These are phyloP conservation scores for Pyrocoelia pectoralis DNA, from an alignment of 2,888 invertebrate species.

Conservation along the genomic window DNA sequence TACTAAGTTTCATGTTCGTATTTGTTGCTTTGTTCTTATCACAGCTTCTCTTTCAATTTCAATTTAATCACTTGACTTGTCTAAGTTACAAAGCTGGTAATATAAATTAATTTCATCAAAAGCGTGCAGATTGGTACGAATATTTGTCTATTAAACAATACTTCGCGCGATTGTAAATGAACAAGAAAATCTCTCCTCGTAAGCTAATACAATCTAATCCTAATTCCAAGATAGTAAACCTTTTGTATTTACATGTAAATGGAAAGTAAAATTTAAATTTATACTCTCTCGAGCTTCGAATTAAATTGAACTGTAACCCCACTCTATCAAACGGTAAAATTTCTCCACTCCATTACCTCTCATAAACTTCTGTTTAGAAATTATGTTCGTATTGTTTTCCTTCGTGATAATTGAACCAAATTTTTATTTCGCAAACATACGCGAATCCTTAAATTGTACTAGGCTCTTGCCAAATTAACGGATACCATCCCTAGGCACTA, in stretches of 20 bases:
- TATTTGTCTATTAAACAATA: background rate
- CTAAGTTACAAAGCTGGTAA: background rate
- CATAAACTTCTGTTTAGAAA: background rate
- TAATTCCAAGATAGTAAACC: constrained; percentile 1
- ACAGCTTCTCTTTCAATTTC: background rate
- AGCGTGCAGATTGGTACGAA: background rate
- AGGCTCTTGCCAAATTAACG: no score
- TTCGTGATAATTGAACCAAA: no score
- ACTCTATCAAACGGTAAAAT: background rate
- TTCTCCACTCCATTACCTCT: background rate
- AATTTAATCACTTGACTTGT: background rate
- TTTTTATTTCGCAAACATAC: no score
- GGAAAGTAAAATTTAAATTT: constrained; percentile 1
- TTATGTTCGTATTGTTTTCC: background rate
- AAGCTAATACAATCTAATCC: constrained; percentile 1
- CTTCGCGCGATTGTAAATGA: background rate
- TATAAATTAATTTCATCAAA: background rate
- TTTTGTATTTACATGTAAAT: constrained; percentile 1
- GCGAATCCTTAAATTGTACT: no score
- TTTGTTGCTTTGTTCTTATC: background rate
- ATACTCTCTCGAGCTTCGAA: background rate
- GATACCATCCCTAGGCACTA: no score
- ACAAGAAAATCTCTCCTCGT: background rate
- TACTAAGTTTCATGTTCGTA: background rate
- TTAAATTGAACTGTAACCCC: background rate